These are phyloP conservation scores for Cheilosia grossa DNA, from an alignment of 2,888 invertebrate genomes.

Conservation along the genomic window DNA sequence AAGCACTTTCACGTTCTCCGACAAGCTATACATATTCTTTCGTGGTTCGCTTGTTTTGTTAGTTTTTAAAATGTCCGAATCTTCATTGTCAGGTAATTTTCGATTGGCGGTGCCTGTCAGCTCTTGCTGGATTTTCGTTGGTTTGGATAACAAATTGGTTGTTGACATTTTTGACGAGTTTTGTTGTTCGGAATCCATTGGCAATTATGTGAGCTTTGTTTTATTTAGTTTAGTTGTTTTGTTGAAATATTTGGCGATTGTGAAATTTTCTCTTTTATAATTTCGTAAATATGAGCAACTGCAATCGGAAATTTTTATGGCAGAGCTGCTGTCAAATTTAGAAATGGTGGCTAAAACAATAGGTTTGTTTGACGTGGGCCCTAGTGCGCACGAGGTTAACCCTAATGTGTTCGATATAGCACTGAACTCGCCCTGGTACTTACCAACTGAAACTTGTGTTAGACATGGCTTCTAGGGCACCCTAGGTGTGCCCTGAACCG, in stretches of 20 bases:
- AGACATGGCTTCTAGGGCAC: too few species aligned
- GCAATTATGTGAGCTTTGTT: neutral
- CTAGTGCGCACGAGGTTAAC: too few species aligned
- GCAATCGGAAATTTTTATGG: too few species aligned
- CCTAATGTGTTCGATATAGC: too few species aligned
- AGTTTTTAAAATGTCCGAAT: neutral
- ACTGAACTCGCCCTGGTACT: too few species aligned
- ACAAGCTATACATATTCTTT: neutral
- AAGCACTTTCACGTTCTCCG: neutral
- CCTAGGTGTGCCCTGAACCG: too few species aligned
- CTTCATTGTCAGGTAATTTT: neutral
- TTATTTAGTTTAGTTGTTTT: neutral
- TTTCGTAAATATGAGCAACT: too few species aligned
- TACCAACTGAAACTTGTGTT: too few species aligned
- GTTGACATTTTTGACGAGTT: neutral
- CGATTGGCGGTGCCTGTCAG: neutral
- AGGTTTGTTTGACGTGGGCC: too few species aligned
- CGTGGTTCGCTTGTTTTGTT: neutral
- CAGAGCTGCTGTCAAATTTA: too few species aligned
- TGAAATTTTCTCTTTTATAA: too few species aligned
- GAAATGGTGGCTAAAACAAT: too few species aligned
- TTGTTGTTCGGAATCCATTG: neutral
- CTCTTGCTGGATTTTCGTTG: slow-evolving; percentile 1
- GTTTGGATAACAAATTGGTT: neutral
- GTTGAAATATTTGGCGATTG: neutral